These are phyloP conservation scores for Battus philenor DNA, from an alignment of 1,140 invertebrate genomes.

Conservation along the genomic window DNA sequence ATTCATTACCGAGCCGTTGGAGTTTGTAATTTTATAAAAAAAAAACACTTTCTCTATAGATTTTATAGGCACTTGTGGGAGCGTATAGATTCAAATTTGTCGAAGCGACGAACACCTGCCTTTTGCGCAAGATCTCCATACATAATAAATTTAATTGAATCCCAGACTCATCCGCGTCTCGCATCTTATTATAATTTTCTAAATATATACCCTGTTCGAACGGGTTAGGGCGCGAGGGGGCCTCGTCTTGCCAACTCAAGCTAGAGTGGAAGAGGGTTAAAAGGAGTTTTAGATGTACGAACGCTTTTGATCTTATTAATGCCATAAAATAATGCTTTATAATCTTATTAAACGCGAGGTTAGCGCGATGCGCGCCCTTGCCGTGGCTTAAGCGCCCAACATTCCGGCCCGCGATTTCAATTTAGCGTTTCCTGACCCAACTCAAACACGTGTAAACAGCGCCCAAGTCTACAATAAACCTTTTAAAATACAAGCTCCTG, in stretches of 20 bases:
- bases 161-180: constrained; percentile 62
- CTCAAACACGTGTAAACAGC: too few relatives aligned
- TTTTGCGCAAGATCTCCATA: constrained; percentile 63
- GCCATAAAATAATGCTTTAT: constrained; percentile 79
- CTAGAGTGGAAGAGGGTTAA: constrained; percentile 63
- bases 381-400: constrained; percentile 59
- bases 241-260: constrained; percentile 44
- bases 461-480: too few relatives aligned
- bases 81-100: constrained; percentile 57
- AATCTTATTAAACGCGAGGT: constrained; percentile 82
- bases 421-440: constrained; percentile 59
- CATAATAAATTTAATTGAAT: constrained; percentile 75
- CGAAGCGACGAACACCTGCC: constrained; percentile 55
- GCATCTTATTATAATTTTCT: constrained; percentile 63
- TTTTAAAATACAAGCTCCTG: too few relatives aligned
- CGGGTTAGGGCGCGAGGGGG: constrained; percentile 37
- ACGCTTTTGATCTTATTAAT: constrained; percentile 80
- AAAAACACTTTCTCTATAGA: too few relatives aligned
- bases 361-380: constrained; percentile 64
- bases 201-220: constrained; percentile 60
- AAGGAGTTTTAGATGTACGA: constrained; percentile 67
- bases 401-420: constrained; percentile 76
- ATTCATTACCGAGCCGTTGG: too few relatives aligned
- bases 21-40: too few relatives aligned
- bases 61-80: too few relatives aligned